A percentile compares a stretch with the other conserved stretches of the same genome.
Conservation (phyloP, 2,888 invertebrate genomes). For the Yponomeuta evonymella region DNA sequence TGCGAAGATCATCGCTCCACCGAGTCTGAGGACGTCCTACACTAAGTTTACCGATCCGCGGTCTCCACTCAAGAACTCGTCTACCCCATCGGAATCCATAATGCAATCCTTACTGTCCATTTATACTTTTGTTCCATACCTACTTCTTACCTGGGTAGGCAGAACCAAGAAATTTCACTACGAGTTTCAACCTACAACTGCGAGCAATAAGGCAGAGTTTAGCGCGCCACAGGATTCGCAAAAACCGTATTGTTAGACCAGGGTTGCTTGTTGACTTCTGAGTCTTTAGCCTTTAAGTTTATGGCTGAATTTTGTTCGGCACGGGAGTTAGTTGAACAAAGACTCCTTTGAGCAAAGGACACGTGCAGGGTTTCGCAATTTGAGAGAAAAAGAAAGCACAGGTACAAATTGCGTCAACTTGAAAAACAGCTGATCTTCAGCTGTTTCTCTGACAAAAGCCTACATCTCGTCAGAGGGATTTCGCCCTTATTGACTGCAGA, state of each 20-base stretch:
- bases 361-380: conserved; percentile 27
- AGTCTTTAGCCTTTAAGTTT: background rate
- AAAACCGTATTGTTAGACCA: no score
- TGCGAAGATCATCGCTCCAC: no score
- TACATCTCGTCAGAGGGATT: background rate
- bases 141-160: background rate
- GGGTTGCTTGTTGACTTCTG: background rate
- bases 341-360: conserved; percentile 24
- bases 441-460: conserved; percentile 31
- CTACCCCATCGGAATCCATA: no score
- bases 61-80: no score
- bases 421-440: conserved; percentile 48
- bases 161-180: background rate
- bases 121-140: background rate
- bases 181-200: no score
- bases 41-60: no score
- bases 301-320: background rate
- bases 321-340: background rate
- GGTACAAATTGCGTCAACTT: conserved; percentile 14
- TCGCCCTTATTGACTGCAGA: background rate
- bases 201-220: no score
- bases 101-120: conserved; percentile 3
- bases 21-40: no score
- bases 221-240: no score
- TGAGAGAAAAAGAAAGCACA: conserved; percentile 23